These are phyloP conservation scores for Caenorhabditis sp. DNA, from an alignment of 2,888 invertebrate species.

Conservation along the genomic window DNA sequence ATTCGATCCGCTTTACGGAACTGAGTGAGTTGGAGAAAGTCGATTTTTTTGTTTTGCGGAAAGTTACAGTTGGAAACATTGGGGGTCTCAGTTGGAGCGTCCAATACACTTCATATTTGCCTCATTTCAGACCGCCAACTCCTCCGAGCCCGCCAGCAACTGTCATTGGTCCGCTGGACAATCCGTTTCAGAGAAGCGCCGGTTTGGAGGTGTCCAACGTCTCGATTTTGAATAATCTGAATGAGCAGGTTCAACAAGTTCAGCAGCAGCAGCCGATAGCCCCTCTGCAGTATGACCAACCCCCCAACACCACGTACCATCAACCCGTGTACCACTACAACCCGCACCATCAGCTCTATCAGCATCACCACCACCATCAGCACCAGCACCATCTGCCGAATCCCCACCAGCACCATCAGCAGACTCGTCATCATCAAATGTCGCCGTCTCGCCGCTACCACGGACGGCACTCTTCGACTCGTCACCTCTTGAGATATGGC, in stretches of 20 bases:
- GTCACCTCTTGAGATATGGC: constrained; percentile 32
- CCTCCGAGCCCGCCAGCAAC: constrained; percentile 21
- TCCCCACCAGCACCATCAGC: constrained; percentile 13
- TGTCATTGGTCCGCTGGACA: constrained; percentile 15
- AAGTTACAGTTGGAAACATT: no score
- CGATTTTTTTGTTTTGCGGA: no score
- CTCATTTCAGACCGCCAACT: constrained; percentile 25
- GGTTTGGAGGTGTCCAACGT: not conserved
- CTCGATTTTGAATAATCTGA: not conserved
- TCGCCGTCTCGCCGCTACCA: constrained; percentile 10
- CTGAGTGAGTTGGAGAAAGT: no score
- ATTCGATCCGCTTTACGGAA: not conserved
- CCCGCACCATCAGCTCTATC: not conserved
- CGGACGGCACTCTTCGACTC: constrained; percentile 16
- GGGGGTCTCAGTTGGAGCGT: no score
- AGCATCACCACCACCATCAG: not conserved
- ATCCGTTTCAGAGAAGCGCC: constrained; percentile 37
- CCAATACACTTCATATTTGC: not conserved
- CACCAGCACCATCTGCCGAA: constrained; percentile 6
- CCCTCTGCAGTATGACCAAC: constrained; percentile 25
- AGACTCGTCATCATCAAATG: not conserved
- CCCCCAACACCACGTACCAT: no score
- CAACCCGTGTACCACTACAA: not conserved
- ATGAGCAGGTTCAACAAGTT: not conserved
- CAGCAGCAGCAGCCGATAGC: constrained; percentile 6